phyloP scores from a whole-genome alignment of 1,140 invertebrate species.

The Bursaphelenchus mucronatus region DNA sequence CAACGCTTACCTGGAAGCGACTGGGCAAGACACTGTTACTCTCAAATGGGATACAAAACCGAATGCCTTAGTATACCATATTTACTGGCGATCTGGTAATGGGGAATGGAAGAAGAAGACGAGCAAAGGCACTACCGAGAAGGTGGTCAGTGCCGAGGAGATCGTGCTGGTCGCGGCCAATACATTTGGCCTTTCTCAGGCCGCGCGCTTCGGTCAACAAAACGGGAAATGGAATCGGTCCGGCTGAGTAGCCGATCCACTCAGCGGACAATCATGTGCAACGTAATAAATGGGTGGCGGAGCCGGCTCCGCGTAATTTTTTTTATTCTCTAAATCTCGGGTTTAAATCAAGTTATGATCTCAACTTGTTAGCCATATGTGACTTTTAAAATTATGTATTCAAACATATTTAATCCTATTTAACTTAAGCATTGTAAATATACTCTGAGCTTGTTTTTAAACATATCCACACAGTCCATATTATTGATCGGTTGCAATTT shows the following conservation, averaged over 20 bases:
- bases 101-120: constrained; percentile 35
- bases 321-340: too few relatives aligned
- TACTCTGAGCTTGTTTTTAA: too few relatives aligned
- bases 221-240: too few relatives aligned
- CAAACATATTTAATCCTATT: too few relatives aligned
- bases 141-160: constrained; percentile 33
- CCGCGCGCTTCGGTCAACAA: neutral
- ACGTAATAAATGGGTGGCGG: too few relatives aligned
- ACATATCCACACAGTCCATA: too few relatives aligned
- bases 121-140: constrained; percentile 24
- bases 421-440: too few relatives aligned
- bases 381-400: too few relatives aligned
- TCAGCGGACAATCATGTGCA: neutral
- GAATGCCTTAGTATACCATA: constrained; percentile 39
- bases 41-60: constrained; percentile 33
- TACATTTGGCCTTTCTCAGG: constrained; percentile 31
- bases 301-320: too few relatives aligned
- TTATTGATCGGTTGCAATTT: too few relatives aligned
- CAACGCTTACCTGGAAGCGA: constrained; percentile 17
- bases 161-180: constrained; percentile 40
- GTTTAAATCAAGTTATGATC: too few relatives aligned
- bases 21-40: constrained; percentile 13
- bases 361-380: too few relatives aligned
- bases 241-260: neutral
- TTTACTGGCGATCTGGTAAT: constrained; percentile 30